Evolutionary conservation across 2,797 vertebrate species (phyloP).

Genomic region (Buphagus erythrorhynchus): DNA sequence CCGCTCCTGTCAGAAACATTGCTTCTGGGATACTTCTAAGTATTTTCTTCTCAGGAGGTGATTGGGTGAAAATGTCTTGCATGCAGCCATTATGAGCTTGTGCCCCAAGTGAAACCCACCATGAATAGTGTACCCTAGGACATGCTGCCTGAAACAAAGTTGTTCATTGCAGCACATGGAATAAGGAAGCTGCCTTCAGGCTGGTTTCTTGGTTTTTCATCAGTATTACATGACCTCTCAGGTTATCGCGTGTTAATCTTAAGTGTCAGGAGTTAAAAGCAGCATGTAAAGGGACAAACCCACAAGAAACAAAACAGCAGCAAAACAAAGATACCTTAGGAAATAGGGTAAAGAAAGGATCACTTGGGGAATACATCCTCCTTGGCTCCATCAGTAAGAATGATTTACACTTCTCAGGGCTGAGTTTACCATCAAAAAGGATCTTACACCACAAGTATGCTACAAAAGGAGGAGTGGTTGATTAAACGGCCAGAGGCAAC

Average conservation of each 20-base stretch:
- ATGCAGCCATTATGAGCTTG: not conserved
- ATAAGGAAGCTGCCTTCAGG: not conserved
- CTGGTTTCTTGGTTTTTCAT: not conserved
- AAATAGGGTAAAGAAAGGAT: not conserved
- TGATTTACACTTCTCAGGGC: constrained; percentile 15
- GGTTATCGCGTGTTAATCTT: not conserved
- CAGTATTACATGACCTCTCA: not conserved
- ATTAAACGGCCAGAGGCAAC: constrained; percentile 1
- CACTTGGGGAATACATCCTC: not conserved
- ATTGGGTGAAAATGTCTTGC: not conserved
- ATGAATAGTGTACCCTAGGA: not conserved
- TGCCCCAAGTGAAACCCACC: not conserved
- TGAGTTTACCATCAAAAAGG: constrained; percentile 29
- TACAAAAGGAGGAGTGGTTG: not conserved
- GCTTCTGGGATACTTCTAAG: not conserved
- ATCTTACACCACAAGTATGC: not conserved
- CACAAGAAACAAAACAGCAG: not conserved
- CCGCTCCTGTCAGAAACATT: not conserved
- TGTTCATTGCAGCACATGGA: not conserved
- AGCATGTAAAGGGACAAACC: not conserved
- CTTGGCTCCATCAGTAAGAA: not conserved
- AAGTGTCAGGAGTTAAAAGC: not conserved
- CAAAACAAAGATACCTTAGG: not conserved
- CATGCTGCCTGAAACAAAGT: not conserved
- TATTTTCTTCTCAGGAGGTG: not conserved